Evolutionary conservation across 2,113 vertebrate species (phyloP), one percentile per base, ranked within the genome.

Genomic region (Campylomormyrus numenius): DNA sequence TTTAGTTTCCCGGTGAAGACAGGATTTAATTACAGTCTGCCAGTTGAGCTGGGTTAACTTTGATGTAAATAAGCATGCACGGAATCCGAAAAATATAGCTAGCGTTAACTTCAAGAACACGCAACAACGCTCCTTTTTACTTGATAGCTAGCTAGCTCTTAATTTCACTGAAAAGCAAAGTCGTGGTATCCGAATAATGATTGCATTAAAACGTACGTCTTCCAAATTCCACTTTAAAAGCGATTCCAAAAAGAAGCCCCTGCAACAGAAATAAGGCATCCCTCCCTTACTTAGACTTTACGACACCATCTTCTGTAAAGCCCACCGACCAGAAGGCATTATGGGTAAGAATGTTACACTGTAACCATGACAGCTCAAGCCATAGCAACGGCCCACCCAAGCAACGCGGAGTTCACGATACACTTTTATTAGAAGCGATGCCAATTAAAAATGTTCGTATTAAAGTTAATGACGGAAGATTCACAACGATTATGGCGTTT

Each of bases 331-430:
- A n/a, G 31, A 19, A 1, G 93, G 95, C 93, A 94, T 94, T 92
- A 21, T 95, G 95, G 95, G 95, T 84, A 45, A 91, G 27, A 77
- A 7, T 53, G 5, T 15, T 11, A 53, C 74, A 62, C n/a, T 35
- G 95, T 95, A 93, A 94, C 95, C 85, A 95, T 45, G 91, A 93
- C 90, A 92, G 94, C 94, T 88, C 88, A 84, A 19, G 1, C 0
- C 92, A 46, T 94, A 91, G 91, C 93, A 95, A 95, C 94, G 58
- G 46, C n/a, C 21, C 9, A 6, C 45, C 84, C 13, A 19, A 15
- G 70, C 35, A 19, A 80, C 31, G 31, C 58, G 2, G 24, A 62
- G 7, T 2, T 56, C 58, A 62, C 58, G 1, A 24, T 66, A 27
- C 24, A 24, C 19, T n/a, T n/a, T 62, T n/a, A 27, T 66, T n/a